Evolutionary conservation across 2,797 vertebrate genomes (phyloP).

Genomic region (Sebastes matsubarae): DNA sequence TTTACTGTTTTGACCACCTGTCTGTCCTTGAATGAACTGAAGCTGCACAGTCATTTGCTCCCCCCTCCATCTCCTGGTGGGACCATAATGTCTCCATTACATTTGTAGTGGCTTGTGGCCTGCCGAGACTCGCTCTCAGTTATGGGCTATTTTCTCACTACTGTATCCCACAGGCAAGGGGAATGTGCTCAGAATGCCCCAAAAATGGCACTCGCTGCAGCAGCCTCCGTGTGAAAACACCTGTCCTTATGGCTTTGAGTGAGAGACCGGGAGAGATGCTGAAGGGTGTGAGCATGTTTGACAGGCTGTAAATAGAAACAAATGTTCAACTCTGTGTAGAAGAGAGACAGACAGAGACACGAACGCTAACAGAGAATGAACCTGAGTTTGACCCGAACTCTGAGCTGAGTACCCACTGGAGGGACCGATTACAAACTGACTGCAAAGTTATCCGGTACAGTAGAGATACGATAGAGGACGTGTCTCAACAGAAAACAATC

Average conservation of each 20-base stretch:
- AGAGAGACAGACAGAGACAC: neutral
- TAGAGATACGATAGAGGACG: slow-evolving; percentile 15
- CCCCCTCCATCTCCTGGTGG: slow-evolving; percentile 41
- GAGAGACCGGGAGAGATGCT: slow-evolving; percentile 13
- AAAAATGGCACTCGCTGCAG: slow-evolving; percentile 39
- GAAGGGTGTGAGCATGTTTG: neutral
- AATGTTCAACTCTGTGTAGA: neutral
- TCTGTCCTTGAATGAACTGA: slow-evolving; percentile 46
- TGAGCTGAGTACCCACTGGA: slow-evolving; percentile 4
- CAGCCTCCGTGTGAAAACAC: slow-evolving; percentile 41
- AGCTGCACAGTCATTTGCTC: slow-evolving; percentile 43
- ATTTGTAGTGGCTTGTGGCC: slow-evolving; percentile 40
- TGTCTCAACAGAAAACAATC: neutral
- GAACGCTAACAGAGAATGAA: neutral
- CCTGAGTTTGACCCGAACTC: slow-evolving; percentile 20
- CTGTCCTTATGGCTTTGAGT: slow-evolving; percentile 19
- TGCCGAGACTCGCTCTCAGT: slow-evolving; percentile 38
- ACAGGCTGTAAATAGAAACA: slow-evolving; percentile 10
- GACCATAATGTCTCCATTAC: slow-evolving; percentile 59
- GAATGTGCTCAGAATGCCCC: slow-evolving; percentile 31
- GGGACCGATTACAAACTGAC: slow-evolving; percentile 7
- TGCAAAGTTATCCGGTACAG: slow-evolving; percentile 24
- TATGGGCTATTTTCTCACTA: slow-evolving; percentile 59
- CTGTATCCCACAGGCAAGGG: slow-evolving; percentile 44
- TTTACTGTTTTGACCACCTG: slow-evolving; percentile 47